phyloP scores from a whole-genome alignment of 2,113 vertebrate genomes.

The Lepus europaeus region DNA sequence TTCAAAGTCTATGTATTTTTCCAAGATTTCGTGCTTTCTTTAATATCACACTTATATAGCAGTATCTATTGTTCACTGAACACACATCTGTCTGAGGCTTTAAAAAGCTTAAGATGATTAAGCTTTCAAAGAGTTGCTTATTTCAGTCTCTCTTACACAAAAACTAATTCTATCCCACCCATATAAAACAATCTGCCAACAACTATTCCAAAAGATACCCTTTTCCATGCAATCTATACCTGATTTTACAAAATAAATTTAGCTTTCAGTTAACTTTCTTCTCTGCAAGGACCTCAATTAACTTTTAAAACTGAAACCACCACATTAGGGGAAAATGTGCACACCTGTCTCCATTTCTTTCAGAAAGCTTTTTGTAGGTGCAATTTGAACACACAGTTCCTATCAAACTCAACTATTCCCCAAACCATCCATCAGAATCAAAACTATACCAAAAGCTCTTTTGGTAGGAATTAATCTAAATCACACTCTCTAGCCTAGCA shows the following conservation, averaged over 20 bases:
- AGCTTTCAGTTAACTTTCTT: constrained; percentile 50
- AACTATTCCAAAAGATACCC: neutral
- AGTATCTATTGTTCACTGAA: constrained; percentile 43
- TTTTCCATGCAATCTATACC: neutral
- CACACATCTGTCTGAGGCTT: neutral
- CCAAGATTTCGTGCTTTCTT: neutral
- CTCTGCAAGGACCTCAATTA: constrained; percentile 49
- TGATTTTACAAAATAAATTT: constrained; percentile 38
- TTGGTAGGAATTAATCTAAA: constrained; percentile 41
- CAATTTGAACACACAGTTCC: constrained; percentile 30
- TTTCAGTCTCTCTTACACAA: neutral
- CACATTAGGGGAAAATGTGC: neutral
- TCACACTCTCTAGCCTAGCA: neutral
- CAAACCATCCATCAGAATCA: constrained; percentile 34
- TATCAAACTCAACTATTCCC: neutral
- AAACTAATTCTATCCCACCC: neutral
- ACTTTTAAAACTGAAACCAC: constrained; percentile 1
- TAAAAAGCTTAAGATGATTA: constrained; percentile 9
- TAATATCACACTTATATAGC: constrained; percentile 1
- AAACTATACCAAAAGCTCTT: constrained; percentile 49
- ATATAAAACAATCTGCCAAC: neutral
- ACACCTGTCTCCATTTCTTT: neutral
- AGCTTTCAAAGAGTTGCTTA: neutral
- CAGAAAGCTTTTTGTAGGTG: neutral
- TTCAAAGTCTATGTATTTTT: neutral